Percentiles rank a stretch among this genome's conserved stretches.
phyloP scores from a whole-genome alignment of 2,113 vertebrate genomes.

The Murina feae region DNA sequence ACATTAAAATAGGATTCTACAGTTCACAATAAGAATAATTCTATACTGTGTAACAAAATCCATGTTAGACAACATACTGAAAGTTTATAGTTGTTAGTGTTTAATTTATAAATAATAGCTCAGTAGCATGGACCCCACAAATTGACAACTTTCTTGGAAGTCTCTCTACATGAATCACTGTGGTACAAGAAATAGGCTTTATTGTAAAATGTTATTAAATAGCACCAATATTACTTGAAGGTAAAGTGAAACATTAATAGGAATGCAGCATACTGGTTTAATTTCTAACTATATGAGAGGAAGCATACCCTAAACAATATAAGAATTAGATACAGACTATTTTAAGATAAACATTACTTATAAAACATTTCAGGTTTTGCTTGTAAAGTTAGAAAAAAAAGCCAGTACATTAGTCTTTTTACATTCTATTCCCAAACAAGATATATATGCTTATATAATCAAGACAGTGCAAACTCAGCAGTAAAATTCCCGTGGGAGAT shows the following conservation, averaged over 20 bases:
- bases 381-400: constrained; percentile 36
- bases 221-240: constrained; percentile 61
- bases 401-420: constrained; percentile 29
- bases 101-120: constrained; percentile 55
- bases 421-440: constrained; percentile 15
- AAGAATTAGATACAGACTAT: constrained; percentile 25
- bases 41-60: constrained; percentile 35
- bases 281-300: constrained; percentile 28
- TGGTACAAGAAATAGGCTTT: constrained; percentile 33
- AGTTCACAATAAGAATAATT: constrained; percentile 32
- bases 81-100: constrained; percentile 57
- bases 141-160: constrained; percentile 45
- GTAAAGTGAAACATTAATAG: constrained; percentile 53
- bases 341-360: constrained; percentile 58
- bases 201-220: constrained; percentile 55
- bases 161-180: background rate
- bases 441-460: constrained; percentile 43
- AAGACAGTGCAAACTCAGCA: constrained; percentile 51
- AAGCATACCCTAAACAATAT: constrained; percentile 62
- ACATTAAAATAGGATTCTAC: constrained; percentile 28
- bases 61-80: constrained; percentile 36
- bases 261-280: constrained; percentile 22
- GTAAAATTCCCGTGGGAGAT: background rate
- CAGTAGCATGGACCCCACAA: constrained; percentile 58
- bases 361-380: constrained; percentile 66